Evolutionary conservation across 2,888 invertebrate genomes (phyloP).

Genomic region (Temnothorax unifasciatus): DNA sequence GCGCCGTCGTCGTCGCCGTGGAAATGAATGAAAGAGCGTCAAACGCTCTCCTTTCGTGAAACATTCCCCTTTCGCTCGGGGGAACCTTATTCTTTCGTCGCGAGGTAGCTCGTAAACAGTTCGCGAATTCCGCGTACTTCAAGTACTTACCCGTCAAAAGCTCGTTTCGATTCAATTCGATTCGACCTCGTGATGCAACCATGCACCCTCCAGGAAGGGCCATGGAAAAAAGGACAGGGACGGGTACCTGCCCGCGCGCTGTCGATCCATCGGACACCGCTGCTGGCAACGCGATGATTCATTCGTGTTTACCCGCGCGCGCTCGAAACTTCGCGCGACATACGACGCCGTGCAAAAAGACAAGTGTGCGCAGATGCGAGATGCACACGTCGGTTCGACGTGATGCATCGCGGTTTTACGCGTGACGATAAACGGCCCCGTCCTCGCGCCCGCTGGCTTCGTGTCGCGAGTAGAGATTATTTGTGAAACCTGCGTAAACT

Average conservation of each 20-base stretch:
- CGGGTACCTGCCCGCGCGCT: neutral
- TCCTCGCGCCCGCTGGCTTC: conserved; percentile 14
- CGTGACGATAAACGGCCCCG: conserved; percentile 47
- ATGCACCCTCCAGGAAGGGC: neutral
- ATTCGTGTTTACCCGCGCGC: conserved; percentile 48
- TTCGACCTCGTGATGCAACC: neutral
- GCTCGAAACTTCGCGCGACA: conserved; percentile 39
- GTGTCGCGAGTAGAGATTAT: conserved; percentile 51
- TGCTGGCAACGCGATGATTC: conserved; percentile 25
- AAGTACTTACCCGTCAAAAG: neutral
- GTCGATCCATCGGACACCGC: conserved; percentile 14
- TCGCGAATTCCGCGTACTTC: neutral
- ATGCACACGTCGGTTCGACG: conserved; percentile 37
- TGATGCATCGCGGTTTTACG: conserved; percentile 52
- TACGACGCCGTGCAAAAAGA: conserved; percentile 15
- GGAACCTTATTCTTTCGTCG: neutral
- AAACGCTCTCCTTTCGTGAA: conserved; percentile 19
- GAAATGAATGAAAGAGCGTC: conserved; percentile 23
- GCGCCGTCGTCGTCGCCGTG: neutral
- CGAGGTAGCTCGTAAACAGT: neutral
- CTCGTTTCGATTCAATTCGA: neutral
- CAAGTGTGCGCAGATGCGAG: conserved; percentile 29
- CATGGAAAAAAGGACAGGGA: neutral
- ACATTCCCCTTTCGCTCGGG: neutral
- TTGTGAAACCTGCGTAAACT: conserved; percentile 38